Base-by-base conservation (phyloP, 1,140 invertebrate genomes). In the Drosophila grimshawi region DNA sequence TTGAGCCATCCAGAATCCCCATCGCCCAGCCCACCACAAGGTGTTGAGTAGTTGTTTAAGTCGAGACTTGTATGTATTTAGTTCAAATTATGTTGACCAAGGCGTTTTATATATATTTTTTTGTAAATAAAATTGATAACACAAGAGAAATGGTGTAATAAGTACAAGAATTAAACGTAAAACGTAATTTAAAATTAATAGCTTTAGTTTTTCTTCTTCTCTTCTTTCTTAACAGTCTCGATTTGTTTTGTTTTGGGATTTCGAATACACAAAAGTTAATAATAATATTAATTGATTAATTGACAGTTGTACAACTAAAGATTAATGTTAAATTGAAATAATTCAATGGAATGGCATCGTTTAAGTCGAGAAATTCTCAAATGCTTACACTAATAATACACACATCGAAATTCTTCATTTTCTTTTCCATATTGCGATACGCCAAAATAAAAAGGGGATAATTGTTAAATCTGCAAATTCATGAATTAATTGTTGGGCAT, bases 261-360 rank as follows among this genome's bases (percentile, higher is more conserved):
- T 48, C 5, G 29, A 37, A 69, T 30, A 61, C 19, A 62, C 48
- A 61, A 5, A 37, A 62, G 37, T 53, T n/a, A 57, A 35, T 55
- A 27, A 5, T n/a, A 37, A 51, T 10, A 53, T 49, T 65, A 64
- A 27, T 63, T 19, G 55, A 4, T 64, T 86, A 79, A 86, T 86
- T 80, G 83, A 88, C 71, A 69, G 63, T 57, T 61, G 29, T 29
- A 37, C 51, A 80, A 59, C 37, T 61, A 46, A 64, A 35, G 27
- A 43, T 80, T 57, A 78, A 73, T 57, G 33, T 69, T 72, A 79
- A 52, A 61, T 76, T 61, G 73, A n/a, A 49, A 39, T 67, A 19
- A 19, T 51, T 49, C 55, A 49, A 53, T 86, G 82, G 79, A 88
- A 86, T 86, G 81, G 81, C 81, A 86, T 86, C 81, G 81, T 71